A percentile compares a stretch with the other conserved stretches of the same genome.
Conservation (phyloP, 2,888 invertebrate species). For the Polyommatus icarus region DNA sequence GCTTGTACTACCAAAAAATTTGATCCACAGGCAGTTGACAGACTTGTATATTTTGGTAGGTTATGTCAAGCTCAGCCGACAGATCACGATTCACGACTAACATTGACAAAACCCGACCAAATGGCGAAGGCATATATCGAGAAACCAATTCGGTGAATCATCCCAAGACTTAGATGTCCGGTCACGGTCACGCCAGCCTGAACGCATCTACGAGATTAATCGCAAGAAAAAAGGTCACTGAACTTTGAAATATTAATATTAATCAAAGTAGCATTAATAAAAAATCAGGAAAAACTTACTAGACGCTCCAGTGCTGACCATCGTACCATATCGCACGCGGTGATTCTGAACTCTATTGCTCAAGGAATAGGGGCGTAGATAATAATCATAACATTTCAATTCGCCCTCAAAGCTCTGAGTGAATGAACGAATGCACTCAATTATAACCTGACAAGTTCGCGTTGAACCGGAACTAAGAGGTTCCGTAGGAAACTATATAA, state of each 20-base stretch:
- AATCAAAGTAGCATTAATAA: conserved; percentile 45
- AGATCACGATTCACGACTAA: too few species aligned
- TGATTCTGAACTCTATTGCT: conserved; percentile 39
- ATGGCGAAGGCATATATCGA: too few species aligned
- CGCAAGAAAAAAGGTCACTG: conserved; percentile 36
- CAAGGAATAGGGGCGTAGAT: conserved; percentile 35
- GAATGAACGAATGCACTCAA: conserved; percentile 61
- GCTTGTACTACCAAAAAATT: too few species aligned
- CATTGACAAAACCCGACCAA: too few species aligned
- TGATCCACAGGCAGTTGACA: too few species aligned
- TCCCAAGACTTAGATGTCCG: too few species aligned
- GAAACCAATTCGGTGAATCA: too few species aligned
- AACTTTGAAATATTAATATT: conserved; percentile 39
- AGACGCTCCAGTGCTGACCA: conserved; percentile 64
- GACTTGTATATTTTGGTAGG: too few species aligned
- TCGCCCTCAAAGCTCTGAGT: conserved; percentile 60
- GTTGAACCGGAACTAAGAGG: not conserved
- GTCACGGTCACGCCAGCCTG: not conserved
- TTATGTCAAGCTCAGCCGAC: too few species aligned
- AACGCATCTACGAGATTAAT: conserved; percentile 26
- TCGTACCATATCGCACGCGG: conserved; percentile 71
- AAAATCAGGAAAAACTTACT: conserved; percentile 61
- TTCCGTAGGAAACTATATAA: not conserved
- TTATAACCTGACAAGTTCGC: conserved; percentile 11
- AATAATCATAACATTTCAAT: conserved; percentile 45